Percentiles rank a stretch among this genome's conserved stretches.
Evolutionary conservation across 2,888 invertebrate genomes (phyloP).

Genomic region (Drepanosiphum platanoidis): DNA sequence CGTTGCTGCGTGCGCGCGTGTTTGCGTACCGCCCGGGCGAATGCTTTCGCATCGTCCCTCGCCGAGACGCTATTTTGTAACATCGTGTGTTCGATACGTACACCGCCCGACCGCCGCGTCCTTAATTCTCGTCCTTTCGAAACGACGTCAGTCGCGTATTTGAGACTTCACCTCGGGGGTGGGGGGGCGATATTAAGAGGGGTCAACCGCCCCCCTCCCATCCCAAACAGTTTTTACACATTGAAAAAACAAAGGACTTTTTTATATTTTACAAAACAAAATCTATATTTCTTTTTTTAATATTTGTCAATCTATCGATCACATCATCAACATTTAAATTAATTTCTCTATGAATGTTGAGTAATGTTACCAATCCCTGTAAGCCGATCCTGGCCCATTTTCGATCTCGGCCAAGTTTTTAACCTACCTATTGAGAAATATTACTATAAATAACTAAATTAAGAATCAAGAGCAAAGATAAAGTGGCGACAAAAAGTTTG

Average conservation of each 20-base stretch:
- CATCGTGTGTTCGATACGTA: too few species aligned
- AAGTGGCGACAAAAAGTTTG: too few species aligned
- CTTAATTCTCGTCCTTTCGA: neutral
- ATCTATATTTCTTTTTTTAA: constrained; percentile 31
- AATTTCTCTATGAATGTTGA: neutral
- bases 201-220: neutral
- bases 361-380: neutral
- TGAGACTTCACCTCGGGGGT: neutral
- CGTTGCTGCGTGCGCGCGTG: neutral
- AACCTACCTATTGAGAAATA: constrained; percentile 14
- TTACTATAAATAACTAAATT: too few species aligned
- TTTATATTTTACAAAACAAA: constrained; percentile 21
- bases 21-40: neutral
- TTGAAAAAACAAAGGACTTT: neutral
- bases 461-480: too few species aligned
- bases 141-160: neutral
- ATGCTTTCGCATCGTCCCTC: neutral
- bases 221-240: neutral
- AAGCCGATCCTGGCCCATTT: constrained; percentile 18
- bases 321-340: neutral
- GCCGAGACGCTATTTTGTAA: neutral
- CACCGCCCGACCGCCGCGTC: neutral
- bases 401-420: constrained; percentile 9
- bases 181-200: constrained; percentile 11
- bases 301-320: neutral